Evolutionary conservation across 2,888 invertebrate species (phyloP), one percentile per base, ranked within the genome.

Genomic region (Mythimna albipuncta): DNA sequence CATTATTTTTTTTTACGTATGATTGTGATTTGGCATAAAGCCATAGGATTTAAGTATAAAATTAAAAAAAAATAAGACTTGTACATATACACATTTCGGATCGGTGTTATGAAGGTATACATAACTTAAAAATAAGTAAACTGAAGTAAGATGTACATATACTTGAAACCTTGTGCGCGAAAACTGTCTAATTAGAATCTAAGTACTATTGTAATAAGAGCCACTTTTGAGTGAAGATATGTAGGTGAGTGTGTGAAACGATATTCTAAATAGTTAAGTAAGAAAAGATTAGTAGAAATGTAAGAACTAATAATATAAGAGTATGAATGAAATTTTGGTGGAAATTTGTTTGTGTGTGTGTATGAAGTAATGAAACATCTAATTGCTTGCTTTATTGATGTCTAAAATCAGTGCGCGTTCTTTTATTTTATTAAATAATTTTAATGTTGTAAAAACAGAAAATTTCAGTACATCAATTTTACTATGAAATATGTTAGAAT

Each of bases 1-100:
- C 0, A 19, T 32, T 61, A 21, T 21, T 55, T 32, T 38, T 19
- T 58, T 75, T 52, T 65, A 65, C 4, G 61, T 72, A 65, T 65
- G 10, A 64, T 71, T 71, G 82, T 77, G 72, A 81, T 81, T 54
- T 38, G 80, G 64, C 64, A 41, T 54, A 47, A 26, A 32, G 63
- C 52, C 68, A 9, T 75, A 75, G n/a, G 13, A 58, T n/a, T 6
- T 64, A 67, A 62, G 52, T 47, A n/a, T 26, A 32, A n/a, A n/a
- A 32, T 32, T 44, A 35, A 11, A 26, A 44, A 32, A 11, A 38
- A 16, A 21, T 44, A 32, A 61, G 26, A 32, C 1, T 10, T 55
- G 32, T 63, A 63, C 16, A 41, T 32, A n/a, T 58, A 58, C 32
- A 32, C 5, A 35, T 59, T 38, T 41, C n/a, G 59, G 4, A 59